Base-by-base conservation (phyloP, 2,888 invertebrate species). In the Melitaea athalia region DNA sequence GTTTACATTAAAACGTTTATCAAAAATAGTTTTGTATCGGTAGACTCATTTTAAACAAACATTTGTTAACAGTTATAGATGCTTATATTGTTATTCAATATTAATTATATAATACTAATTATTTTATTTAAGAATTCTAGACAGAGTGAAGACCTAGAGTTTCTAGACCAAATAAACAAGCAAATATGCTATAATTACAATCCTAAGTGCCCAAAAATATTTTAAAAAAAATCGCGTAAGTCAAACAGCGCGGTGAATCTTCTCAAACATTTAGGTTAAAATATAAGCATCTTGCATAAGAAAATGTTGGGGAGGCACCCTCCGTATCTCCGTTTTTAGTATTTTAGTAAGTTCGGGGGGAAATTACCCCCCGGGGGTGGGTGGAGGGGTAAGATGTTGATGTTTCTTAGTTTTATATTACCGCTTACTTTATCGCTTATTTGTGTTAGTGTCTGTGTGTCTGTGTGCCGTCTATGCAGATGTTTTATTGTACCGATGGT, bases 321-420 rank as follows among this genome's bases (percentile, higher is more conserved):
- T 88, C 89, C 81, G 87, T 91, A 92, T 92, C 92, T 92, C 91
- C 91, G 92, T 92, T 92, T 92, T 92, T 92, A 92, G 92, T 92
- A 92, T 92, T 92, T 92, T 92, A 92, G 91, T 92, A 92, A 92
- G 92, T 92, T 92, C 88, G 87, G 91, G 92, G 86, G 83, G 87
- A 83, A 88, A 89, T 88, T 90, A 87, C 88, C 89, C 91, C 87
- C 78, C 63, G 64, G 72, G 81, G 79, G 77, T 63, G 72, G 81
- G 79, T 77, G 74, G 78, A 77, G 82, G 81, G 77, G 77, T 77
- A 89, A 92, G 92, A 92, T 92, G 92, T 92, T 92, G 92, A 92
- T 92, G 92, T 92, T 92, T 91, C 92, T 92, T 92, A 92, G 92
- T 92, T 92, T 92, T 92, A 92, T 92, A 92, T 92, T 92, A 92